Evolutionary conservation across 2,113 vertebrate genomes (phyloP), one percentile per base, ranked within the genome.

Genomic region (Oophaga pumilio): DNA sequence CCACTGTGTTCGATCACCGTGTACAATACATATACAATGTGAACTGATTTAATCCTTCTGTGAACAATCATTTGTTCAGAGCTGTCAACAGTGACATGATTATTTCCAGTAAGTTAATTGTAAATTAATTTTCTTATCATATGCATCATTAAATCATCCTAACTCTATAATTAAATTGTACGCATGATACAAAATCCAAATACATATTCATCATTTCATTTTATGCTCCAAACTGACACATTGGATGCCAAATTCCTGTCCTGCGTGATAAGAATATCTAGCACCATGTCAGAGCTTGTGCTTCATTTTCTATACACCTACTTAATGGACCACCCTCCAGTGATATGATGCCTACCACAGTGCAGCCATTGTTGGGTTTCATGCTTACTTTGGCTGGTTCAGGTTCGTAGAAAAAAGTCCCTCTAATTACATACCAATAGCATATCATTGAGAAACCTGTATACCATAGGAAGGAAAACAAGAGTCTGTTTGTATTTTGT

Each of bases 221-320:
- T 56, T 79, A 26, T 59, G 77, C 28, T 80, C 56, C 77, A 60
- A 77, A 56, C 76, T 56, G 50, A 53, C 50, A 77, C 15, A 20
- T 12, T 59, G 26, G 43, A 9, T 59, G 77, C 77, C 77, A 80
- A 60, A 59, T 59, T 59, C 53, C 77, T 59, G 56, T 57, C 77
- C 77, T 18, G 24, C 28, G 77, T 79, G 71, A 74, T 74, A 74
- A 56, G 52, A 24, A 17, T 15, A 80, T 59, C 53, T 26, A 57
- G 7, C 68, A 43, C 60, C 80, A 53, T 83, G 81, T 83, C 64
- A 69, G 81, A 8, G 20, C 81, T 53, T 83, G 81, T 66, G 43
- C n/a, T 14, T 82, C 28, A 43, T 82, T 82, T 49, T 66, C 7
- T 66, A 83, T 68, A 69, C 81, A 83, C 81, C 81, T 83, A 83